Base-by-base conservation (phyloP, 2,797 vertebrate genomes). In the Eleutherodactylus coqui region DNA sequence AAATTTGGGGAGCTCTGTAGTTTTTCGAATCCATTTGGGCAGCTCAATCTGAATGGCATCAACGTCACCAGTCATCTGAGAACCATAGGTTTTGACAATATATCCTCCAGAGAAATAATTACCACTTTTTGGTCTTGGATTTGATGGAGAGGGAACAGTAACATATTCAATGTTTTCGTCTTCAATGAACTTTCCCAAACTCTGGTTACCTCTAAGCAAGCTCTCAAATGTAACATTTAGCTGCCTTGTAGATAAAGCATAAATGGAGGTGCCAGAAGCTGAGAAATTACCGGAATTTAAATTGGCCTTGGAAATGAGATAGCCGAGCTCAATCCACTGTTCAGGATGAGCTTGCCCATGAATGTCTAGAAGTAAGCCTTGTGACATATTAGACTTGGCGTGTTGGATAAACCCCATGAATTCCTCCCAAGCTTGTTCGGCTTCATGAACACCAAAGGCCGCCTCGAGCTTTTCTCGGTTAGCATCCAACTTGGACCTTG, bases 21-120 rank as follows among this genome's bases (percentile, higher is more conserved):
- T 85, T 85, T 89, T 83, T 73, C 91, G 89, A 41, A 90, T 89
- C 90, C 90, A 88, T 45, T 88, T 90, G 0, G 89, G 89, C 13
- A 92, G 80, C 14, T 92, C 91, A 78, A 91, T 89, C 79, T 92
- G 92, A 89, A 92, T 89, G 60, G 91, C 91, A 85, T 92, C 91
- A 67, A 88, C 0, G 0, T 82, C 84, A 16, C 91, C 90, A 64
- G 86, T 88, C 78, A 21, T 51, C 27, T 0, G 2, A 45, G 91
- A 92, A 45, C 90, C 91, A 84, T 91, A 91, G 43, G 41, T 90
- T 84, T 88, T 88, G 2, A 70, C 88, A 82, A 92, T 89, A 72
- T 90, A 90, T 24, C 91, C 91, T 21, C 91, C 91, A 9, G 72
- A 90, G 0, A 91, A 92, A 78, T 92, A 92, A 75, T 36, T 92